These are phyloP conservation scores for Gorilla gorilla DNA, from an alignment of 2,113 vertebrate genomes.

Conservation along the genomic window DNA sequence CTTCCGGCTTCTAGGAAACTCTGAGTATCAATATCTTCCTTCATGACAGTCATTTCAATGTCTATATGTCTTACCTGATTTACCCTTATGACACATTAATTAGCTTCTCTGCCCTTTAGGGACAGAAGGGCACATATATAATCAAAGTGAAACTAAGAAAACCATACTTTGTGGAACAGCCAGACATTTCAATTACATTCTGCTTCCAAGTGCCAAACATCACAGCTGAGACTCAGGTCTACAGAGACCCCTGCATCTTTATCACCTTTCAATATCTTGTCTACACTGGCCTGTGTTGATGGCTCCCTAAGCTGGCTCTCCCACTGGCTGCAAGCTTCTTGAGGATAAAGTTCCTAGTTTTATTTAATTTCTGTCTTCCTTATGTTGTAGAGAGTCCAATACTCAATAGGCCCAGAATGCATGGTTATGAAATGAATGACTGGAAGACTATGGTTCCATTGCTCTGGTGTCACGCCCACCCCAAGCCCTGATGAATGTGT, in stretches of 20 bases:
- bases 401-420: background rate
- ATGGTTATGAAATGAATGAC: background rate
- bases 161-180: background rate
- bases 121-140: background rate
- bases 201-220: background rate
- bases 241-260: accelerated
- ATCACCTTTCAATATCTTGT: no score
- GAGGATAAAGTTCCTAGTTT: background rate
- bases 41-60: background rate
- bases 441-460: background rate
- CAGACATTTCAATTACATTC: background rate
- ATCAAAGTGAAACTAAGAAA: background rate
- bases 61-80: background rate
- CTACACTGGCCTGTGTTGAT: accelerated
- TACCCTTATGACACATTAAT: background rate
- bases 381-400: background rate
- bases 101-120: background rate
- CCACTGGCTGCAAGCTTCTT: background rate
- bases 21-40: background rate
- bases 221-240: background rate
- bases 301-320: background rate
- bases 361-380: background rate
- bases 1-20: background rate
- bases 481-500: background rate
- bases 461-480: background rate